Base-by-base conservation (phyloP, 1,140 invertebrate genomes). In the Calosoma granatense region DNA sequence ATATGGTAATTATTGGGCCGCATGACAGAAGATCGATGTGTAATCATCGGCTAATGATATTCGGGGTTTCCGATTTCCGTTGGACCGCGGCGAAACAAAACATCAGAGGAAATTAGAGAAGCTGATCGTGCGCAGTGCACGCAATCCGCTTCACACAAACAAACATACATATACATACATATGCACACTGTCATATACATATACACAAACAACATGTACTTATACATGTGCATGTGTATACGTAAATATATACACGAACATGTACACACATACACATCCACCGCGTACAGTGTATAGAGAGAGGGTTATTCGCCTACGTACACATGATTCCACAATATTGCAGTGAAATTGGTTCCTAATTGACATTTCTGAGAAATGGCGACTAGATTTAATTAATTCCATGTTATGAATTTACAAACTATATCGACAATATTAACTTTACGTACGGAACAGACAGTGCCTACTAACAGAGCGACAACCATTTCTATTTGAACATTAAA, bases 21-120 rank as follows among this genome's bases (percentile, higher is more conserved):
- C 41, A 12, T 47, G 41, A 47, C 41, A 47, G 41, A 47, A 47
- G 41, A 47, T 47, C 41, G 41, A 47, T 47, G 41, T 47, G 41
- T 47, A 47, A 47, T 47, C 41, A 47, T 47, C 41, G 15, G 41
- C 41, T 47, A 47, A 47, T 47, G 41, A 47, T 47, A 47, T 47
- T 47, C 41, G 41, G 41, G 41, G 41, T 47, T 47, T 47, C 41
- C 41, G 41, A 47, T 47, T 47, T 47, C 41, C 41, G 41, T 47
- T 17, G 41, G 41, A 47, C 41, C 41, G 41, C 41, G 17, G 41
- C 26, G 14, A 30, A 47, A 47, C 41, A 47, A 47, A 47, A 47
- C 41, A 47, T 47, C 41, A 47, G 41, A 47, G 41, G 41, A 47
- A 47, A 47, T 47, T 47, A 47, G 41, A 47, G 41, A 17, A 12